phyloP scores from a whole-genome alignment of 2,888 invertebrate genomes.

The Drosophila paramelanica region DNA sequence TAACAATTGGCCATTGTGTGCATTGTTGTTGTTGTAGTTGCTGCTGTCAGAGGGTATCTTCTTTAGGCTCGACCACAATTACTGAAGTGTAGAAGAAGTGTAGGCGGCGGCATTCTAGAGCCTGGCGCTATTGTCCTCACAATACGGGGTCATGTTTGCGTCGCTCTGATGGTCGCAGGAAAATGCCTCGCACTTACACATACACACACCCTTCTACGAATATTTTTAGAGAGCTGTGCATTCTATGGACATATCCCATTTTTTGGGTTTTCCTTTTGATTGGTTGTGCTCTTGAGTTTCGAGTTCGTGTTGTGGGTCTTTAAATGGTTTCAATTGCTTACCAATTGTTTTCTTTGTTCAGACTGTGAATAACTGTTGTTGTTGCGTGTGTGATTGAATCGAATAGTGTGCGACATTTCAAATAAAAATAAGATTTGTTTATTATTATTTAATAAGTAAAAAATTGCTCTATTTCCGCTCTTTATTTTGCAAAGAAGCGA shows the following conservation, averaged over 20 bases:
- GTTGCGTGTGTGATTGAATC: neutral
- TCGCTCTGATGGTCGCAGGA: conserved; percentile 12
- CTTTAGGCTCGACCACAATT: conserved; percentile 60
- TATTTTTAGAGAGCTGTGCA: conserved; percentile 9
- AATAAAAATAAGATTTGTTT: neutral
- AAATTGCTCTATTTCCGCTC: too few species aligned
- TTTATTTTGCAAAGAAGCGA: too few species aligned
- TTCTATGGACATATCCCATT: conserved; percentile 15
- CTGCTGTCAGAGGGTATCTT: conserved; percentile 55
- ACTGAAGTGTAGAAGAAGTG: conserved; percentile 41
- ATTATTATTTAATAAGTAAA: too few species aligned
- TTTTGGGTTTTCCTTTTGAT: conserved; percentile 31
- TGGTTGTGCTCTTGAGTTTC: conserved; percentile 22
- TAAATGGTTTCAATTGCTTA: conserved; percentile 30
- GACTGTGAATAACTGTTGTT: conserved; percentile 16
- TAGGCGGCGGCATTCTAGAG: conserved; percentile 40
- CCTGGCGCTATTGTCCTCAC: conserved; percentile 68
- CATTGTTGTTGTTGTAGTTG: conserved; percentile 32
- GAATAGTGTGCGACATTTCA: neutral
- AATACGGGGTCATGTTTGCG: conserved; percentile 51
- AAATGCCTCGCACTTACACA: conserved; percentile 36
- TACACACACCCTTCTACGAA: conserved; percentile 12
- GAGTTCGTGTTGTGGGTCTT: conserved; percentile 17
- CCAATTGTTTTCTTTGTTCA: conserved; percentile 51
- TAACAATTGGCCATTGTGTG: conserved; percentile 73